Conservation (phyloP, 2,797 vertebrate species). For the Aythya fuligula region DNA sequence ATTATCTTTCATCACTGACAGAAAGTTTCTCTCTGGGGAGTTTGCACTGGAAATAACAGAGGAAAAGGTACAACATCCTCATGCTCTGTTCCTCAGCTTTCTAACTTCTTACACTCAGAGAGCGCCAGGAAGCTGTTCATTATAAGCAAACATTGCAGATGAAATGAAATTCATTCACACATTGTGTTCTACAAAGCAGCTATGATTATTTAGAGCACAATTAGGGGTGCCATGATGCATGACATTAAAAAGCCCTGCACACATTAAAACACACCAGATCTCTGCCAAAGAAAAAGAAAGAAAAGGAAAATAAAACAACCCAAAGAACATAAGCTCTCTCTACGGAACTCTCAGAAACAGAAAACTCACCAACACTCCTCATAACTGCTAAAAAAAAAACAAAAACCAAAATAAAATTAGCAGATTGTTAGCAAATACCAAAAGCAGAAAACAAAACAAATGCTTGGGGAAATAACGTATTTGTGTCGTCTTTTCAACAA, state of each 20-base stretch:
- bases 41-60: constrained; percentile 8
- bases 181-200: constrained; percentile 17
- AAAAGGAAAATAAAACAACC: constrained; percentile 52
- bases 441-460: constrained; percentile 74
- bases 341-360: constrained; percentile 73
- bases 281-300: constrained; percentile 33
- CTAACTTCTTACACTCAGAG: neutral
- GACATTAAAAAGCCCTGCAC: constrained; percentile 54
- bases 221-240: constrained; percentile 30
- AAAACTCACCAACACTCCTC: constrained; percentile 99
- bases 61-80: neutral
- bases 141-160: constrained; percentile 74
- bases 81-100: constrained; percentile 12
- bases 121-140: constrained; percentile 74
- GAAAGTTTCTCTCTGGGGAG: neutral
- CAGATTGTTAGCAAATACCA: constrained; percentile 76
- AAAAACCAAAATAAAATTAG: constrained; percentile 82
- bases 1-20: neutral
- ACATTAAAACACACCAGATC: constrained; percentile 38
- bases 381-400: constrained; percentile 88
- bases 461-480: constrained; percentile 17
- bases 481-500: constrained; percentile 20
- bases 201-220: constrained; percentile 42
- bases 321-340: constrained; percentile 71
- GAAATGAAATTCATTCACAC: constrained; percentile 56